Evolutionary conservation across 2,888 invertebrate genomes (phyloP).

Genomic region (Apocheima hispidaria): DNA sequence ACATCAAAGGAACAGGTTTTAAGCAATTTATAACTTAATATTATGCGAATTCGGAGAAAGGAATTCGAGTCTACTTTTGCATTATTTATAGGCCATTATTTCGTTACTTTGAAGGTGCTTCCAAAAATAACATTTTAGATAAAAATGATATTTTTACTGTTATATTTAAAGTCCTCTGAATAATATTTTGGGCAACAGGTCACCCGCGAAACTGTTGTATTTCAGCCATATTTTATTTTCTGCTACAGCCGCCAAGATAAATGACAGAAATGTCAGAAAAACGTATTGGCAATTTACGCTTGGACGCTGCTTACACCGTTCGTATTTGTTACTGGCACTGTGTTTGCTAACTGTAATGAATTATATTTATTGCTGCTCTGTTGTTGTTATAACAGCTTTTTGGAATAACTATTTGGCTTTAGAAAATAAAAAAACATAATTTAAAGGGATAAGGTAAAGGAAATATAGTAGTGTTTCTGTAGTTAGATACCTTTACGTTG

Average conservation of each 20-base stretch:
- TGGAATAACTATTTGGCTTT: conserved; percentile 2
- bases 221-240: conserved; percentile 19
- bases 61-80: no score
- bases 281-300: conserved; percentile 35
- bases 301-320: conserved; percentile 17
- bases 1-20: no score
- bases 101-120: neutral
- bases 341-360: conserved; percentile 37
- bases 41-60: no score
- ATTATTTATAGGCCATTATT: no score
- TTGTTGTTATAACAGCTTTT: neutral
- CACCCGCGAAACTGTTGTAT: conserved; percentile 1
- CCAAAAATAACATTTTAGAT: neutral
- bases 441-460: no score
- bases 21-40: no score
- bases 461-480: no score
- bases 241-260: conserved; percentile 27
- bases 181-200: conserved; percentile 18
- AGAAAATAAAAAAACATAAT: neutral
- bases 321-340: no score
- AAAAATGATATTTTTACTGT: neutral
- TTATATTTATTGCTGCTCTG: conserved; percentile 20
- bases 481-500: no score
- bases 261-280: conserved; percentile 34
- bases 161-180: neutral